These are phyloP conservation scores for Drosophila bipectinata DNA, from an alignment of 1,140 invertebrate species.

Conservation along the genomic window DNA sequence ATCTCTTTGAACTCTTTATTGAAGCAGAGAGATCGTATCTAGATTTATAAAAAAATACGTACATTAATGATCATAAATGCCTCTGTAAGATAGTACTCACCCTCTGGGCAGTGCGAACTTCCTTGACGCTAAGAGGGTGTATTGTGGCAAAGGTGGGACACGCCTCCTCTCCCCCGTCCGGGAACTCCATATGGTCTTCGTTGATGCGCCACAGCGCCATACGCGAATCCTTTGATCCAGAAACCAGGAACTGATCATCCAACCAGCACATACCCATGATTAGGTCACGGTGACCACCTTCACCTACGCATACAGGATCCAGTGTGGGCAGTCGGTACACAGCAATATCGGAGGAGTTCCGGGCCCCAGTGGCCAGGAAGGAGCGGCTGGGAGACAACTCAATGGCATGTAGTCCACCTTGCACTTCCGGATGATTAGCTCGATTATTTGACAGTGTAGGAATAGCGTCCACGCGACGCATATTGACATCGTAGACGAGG, in stretches of 20 bases:
- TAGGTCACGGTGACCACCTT: conserved; percentile 96
- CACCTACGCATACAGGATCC: conserved; percentile 97
- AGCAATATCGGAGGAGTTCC: conserved; percentile 96
- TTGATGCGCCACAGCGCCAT: conserved; percentile 91
- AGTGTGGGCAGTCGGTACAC: conserved; percentile 96
- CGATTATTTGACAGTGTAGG: conserved; percentile 89
- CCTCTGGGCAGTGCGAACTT: conserved; percentile 88
- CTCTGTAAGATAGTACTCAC: conserved; percentile 62
- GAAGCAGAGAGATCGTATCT: conserved; percentile 95
- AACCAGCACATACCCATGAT: conserved; percentile 98
- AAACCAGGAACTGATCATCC: conserved; percentile 97
- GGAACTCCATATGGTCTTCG: conserved; percentile 86
- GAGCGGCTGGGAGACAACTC: conserved; percentile 97
- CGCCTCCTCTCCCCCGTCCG: conserved; percentile 85
- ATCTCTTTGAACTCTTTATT: conserved; percentile 94
- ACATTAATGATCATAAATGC: not conserved
- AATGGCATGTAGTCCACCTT: conserved; percentile 96
- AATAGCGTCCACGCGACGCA: conserved; percentile 92
- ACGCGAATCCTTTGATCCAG: conserved; percentile 95
- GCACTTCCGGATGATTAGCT: conserved; percentile 86
- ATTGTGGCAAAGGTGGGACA: conserved; percentile 86
- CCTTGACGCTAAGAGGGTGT: conserved; percentile 89
- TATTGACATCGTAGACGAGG: conserved; percentile 93
- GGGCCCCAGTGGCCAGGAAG: conserved; percentile 95
- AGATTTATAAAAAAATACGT: not conserved